Evolutionary conservation across 2,888 invertebrate genomes (phyloP), one percentile per base, ranked within the genome.

Genomic region (Lomographa bimaculata): DNA sequence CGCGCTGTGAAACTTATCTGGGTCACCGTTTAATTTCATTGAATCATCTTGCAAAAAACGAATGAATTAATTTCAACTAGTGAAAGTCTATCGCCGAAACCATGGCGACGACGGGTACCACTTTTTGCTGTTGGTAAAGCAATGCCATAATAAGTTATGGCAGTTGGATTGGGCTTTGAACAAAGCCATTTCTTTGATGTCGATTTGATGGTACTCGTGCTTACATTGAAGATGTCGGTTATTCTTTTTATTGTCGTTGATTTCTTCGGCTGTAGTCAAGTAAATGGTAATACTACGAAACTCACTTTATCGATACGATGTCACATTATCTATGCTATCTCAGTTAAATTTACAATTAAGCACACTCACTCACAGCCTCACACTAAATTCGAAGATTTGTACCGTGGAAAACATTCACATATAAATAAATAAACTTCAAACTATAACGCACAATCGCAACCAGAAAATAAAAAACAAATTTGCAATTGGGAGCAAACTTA

Each of bases 151-250:
- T 47, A 54, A 52, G 52, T 62, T 57, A 57, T 48, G 43, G 46
- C 50, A 45, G 51, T 53, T 43, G 50, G 46, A 58, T 60, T 41
- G 52, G 47, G 50, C 42, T 53, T 43, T 43, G 48, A 50, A 56
- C 51, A 58, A 46, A 51, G 50, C 44, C 55, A 46, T 56, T 52
- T 41, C 33, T 48, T 54, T 54, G 50, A 54, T 50, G 54, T 49
- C 49, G 46, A 51, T 45, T 54, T 45, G 51, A 51, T 44, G 48
- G 39, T 44, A 45, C 49, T 42, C 37, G 45, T 49, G n/a, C n/a
- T n/a, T 48, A 46, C 44, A 26, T 42, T 37, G 38, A 45, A 43
- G 32, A 43, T 41, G 43, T 44, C 42, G 20, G 42, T 42, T 35
- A 35, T 40, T 28, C 20, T 42, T 47, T 47, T 46, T 46, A 46